Conservation (phyloP, 2,888 invertebrate species). For the Hybos culiciformis region DNA sequence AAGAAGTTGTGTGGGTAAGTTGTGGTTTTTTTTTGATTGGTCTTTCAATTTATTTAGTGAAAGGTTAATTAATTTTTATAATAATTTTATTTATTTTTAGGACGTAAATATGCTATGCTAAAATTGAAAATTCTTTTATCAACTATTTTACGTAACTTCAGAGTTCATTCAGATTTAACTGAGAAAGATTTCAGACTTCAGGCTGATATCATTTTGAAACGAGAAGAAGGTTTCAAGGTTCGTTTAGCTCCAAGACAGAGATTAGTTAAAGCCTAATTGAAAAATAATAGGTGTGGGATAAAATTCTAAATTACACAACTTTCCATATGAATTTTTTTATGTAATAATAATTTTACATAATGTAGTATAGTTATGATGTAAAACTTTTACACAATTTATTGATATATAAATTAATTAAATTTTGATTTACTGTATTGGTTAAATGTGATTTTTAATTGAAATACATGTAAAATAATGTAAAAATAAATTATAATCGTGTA, state of each 20-base stretch:
- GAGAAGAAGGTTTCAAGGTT: slow-evolving; percentile 62
- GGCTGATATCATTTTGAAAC: slow-evolving; percentile 64
- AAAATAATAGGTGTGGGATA: background rate
- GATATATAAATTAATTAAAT: no score
- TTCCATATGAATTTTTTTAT: background rate
- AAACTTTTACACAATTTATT: no score
- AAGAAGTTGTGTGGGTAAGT: slow-evolving; percentile 62
- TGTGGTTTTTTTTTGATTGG: background rate
- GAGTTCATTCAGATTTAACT: slow-evolving; percentile 49
- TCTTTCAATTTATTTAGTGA: background rate
- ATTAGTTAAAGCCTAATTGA: slow-evolving; percentile 12
- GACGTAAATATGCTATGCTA: slow-evolving; percentile 67
- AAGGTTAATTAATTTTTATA: background rate
- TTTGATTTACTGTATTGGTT: no score
- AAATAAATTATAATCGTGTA: no score
- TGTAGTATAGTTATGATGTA: no score
- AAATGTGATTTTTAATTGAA: no score
- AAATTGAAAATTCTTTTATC: slow-evolving; percentile 65
- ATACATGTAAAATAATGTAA: no score
- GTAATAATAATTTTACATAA: background rate
- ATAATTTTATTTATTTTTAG: slow-evolving; percentile 35
- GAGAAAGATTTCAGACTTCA: slow-evolving; percentile 58
- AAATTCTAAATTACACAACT: background rate
- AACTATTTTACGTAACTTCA: slow-evolving; percentile 59
- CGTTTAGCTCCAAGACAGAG: slow-evolving; percentile 47